These are phyloP conservation scores for Plebejus melissa DNA, from an alignment of 2,888 invertebrate genomes.

Conservation along the genomic window DNA sequence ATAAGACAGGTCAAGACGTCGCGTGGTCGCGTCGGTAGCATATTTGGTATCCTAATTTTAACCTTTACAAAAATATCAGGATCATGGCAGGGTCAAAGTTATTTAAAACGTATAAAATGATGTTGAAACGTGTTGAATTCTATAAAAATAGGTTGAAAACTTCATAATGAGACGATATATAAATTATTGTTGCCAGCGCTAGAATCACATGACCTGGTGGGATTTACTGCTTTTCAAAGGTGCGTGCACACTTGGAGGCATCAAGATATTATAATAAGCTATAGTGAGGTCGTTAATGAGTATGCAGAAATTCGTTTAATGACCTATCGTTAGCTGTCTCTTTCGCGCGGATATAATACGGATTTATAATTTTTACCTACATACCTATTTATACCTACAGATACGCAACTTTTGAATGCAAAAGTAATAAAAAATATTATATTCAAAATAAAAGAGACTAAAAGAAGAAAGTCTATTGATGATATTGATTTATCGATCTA, in stretches of 20 bases:
- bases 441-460: too few species aligned
- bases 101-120: background rate
- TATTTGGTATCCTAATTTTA: background rate
- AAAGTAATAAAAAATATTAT: too few species aligned
- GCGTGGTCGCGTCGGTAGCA: too few species aligned
- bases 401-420: too few species aligned
- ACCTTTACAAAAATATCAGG: background rate
- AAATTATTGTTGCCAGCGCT: conserved; percentile 42
- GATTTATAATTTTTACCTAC: too few species aligned
- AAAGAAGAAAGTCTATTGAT: too few species aligned
- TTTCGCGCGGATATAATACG: too few species aligned
- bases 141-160: conserved; percentile 30
- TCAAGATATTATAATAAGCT: background rate
- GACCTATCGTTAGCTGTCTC: too few species aligned
- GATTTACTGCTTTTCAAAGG: conserved; percentile 44
- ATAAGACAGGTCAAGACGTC: background rate
- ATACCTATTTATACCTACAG: too few species aligned
- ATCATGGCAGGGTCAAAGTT: background rate
- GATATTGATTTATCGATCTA: too few species aligned
- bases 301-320: too few species aligned
- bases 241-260: conserved; percentile 31
- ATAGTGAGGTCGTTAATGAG: too few species aligned
- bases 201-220: conserved; percentile 36
- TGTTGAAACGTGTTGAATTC: background rate
- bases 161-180: conserved; percentile 38